Conservation (phyloP, 2,797 vertebrate species). For the Mormyrops boulengeri region DNA sequence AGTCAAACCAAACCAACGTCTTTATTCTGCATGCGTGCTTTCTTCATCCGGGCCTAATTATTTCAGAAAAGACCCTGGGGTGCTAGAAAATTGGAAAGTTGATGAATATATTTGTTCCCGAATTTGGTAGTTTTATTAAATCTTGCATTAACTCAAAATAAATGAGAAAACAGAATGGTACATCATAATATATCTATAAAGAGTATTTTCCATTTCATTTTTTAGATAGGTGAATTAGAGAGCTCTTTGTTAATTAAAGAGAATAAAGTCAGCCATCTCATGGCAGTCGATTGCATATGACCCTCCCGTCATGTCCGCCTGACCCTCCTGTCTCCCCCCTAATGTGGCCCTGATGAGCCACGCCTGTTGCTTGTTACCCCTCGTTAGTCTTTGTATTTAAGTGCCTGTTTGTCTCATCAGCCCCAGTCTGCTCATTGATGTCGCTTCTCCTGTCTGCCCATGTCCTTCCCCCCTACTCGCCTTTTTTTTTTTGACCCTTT, state of each 20-base stretch:
- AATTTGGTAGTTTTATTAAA: slow-evolving; percentile 12
- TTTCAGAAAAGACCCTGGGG: not conserved
- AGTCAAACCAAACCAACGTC: not conserved
- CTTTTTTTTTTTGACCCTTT: not conserved
- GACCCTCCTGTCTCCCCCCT: not conserved
- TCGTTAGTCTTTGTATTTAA: not conserved
- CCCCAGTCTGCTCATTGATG: not conserved
- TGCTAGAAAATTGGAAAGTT: not conserved
- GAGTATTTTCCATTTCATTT: not conserved
- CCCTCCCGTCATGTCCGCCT: not conserved
- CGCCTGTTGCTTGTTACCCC: not conserved
- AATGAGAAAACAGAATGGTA: not conserved
- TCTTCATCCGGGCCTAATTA: slow-evolving; percentile 10
- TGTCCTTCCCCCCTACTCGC: not conserved
- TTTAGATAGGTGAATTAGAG: not conserved
- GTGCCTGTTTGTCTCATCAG: not conserved
- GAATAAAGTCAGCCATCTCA: not conserved
- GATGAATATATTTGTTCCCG: not conserved
- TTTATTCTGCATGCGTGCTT: slow-evolving; percentile 7
- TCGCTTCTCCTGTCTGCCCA: not conserved
- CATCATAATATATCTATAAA: not conserved
- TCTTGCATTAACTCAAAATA: not conserved
- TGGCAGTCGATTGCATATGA: not conserved
- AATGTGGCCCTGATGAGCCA: not conserved
- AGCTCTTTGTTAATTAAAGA: not conserved